These are phyloP conservation scores for Drosophila ananassae DNA, from an alignment of 1,140 invertebrate genomes.

Conservation along the genomic window DNA sequence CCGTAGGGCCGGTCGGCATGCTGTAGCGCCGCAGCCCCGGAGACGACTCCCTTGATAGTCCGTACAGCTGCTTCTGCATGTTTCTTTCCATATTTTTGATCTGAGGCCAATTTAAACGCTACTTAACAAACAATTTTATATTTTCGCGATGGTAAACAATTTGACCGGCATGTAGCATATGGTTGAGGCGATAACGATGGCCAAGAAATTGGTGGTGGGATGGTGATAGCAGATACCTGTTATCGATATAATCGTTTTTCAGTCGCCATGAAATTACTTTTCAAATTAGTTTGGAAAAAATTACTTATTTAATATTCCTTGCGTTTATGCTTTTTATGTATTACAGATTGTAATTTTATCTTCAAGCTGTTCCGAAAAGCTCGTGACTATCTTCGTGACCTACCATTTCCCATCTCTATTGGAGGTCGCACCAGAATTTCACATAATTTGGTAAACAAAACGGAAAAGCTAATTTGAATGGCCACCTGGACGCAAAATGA, in stretches of 20 bases:
- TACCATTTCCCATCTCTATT: background rate
- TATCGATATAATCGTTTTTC: background rate
- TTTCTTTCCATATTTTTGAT: slow-evolving; percentile 33
- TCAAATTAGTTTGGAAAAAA: background rate
- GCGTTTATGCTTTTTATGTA: too few species aligned
- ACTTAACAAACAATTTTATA: slow-evolving; percentile 43
- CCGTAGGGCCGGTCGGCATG: slow-evolving; percentile 26
- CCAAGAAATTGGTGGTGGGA: background rate
- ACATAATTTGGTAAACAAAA: slow-evolving; percentile 58
- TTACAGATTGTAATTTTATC: too few species aligned
- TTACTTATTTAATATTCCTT: background rate
- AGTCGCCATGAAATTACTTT: background rate
- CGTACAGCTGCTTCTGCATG: slow-evolving; percentile 59
- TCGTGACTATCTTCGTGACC: slow-evolving; percentile 1
- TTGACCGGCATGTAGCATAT: slow-evolving; percentile 56
- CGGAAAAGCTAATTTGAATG: slow-evolving; percentile 34
- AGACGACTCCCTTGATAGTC: slow-evolving; percentile 49
- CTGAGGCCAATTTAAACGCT: background rate
- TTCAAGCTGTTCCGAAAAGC: background rate
- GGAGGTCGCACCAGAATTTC: slow-evolving; percentile 21
- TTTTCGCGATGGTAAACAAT: slow-evolving; percentile 27
- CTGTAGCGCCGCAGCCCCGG: slow-evolving; percentile 29
- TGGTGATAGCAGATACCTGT: slow-evolving; percentile 11
- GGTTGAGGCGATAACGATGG: slow-evolving; percentile 7
- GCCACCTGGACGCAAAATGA: slow-evolving; percentile 79